These are phyloP conservation scores for Phytoseiulus persimilis DNA, from an alignment of 2,888 invertebrate genomes.

Conservation along the genomic window DNA sequence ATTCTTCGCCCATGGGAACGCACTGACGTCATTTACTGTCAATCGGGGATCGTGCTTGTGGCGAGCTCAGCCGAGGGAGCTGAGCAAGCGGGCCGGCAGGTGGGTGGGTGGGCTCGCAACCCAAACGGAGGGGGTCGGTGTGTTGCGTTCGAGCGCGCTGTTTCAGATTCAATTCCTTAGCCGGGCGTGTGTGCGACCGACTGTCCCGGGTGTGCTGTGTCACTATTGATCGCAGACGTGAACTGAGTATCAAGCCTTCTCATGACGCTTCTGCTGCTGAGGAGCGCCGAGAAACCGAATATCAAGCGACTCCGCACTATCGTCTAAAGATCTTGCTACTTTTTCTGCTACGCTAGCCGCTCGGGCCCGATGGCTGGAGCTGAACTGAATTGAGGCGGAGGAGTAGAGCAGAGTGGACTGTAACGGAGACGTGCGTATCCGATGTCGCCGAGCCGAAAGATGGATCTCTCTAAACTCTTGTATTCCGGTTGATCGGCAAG, in stretches of 20 bases:
- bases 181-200: no score
- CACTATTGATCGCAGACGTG: background rate
- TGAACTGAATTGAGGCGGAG: background rate
- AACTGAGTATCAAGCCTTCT: no score
- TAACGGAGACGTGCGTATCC: background rate
- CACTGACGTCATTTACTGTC: slow-evolving; percentile 5
- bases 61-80: background rate
- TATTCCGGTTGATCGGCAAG: background rate
- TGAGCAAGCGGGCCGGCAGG: background rate
- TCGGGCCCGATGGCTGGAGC: background rate
- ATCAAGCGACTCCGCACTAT: background rate
- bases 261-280: no score
- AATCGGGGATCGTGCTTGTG: background rate
- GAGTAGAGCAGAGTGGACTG: background rate
- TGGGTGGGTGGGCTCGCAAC: background rate
- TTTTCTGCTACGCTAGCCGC: background rate
- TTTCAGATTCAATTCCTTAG: no score
- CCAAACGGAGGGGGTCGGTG: background rate
- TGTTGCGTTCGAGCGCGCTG: no score
- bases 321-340: background rate
- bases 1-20: background rate
- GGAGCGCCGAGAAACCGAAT: background rate
- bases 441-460: background rate
- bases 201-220: background rate
- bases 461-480: background rate